Evolutionary conservation across 2,113 vertebrate species (phyloP).

Genomic region (Catharus bicknelli): DNA sequence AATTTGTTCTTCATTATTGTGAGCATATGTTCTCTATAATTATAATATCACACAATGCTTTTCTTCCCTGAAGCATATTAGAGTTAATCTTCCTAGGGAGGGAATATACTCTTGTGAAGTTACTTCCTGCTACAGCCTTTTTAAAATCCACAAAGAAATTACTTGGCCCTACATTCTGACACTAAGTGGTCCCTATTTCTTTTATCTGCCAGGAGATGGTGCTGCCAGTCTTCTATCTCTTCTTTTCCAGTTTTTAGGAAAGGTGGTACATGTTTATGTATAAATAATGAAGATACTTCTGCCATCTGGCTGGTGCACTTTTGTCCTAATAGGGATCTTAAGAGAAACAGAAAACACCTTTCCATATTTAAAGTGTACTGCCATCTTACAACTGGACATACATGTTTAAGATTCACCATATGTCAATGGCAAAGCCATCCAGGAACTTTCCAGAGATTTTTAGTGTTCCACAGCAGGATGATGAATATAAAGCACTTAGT

Average conservation of each 20-base stretch:
- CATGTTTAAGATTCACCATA: background rate
- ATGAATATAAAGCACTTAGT: background rate
- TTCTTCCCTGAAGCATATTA: background rate
- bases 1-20: slow-evolving; percentile 37
- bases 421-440: background rate
- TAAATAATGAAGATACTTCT: background rate
- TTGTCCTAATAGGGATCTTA: background rate
- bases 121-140: slow-evolving; percentile 19
- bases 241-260: background rate
- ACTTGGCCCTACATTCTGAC: background rate
- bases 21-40: background rate
- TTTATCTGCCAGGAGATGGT: slow-evolving; percentile 59
- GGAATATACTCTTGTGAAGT: background rate
- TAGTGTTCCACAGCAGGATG: background rate
- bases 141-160: background rate
- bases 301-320: background rate
- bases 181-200: background rate
- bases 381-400: background rate
- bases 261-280: background rate
- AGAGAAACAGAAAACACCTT: background rate
- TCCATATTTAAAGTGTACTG: background rate
- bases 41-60: background rate
- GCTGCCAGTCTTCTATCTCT: slow-evolving; percentile 44
- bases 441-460: background rate
- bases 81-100: background rate